Evolutionary conservation across 2,113 vertebrate genomes (phyloP).

Genomic region (Mastomys natalensis): DNA sequence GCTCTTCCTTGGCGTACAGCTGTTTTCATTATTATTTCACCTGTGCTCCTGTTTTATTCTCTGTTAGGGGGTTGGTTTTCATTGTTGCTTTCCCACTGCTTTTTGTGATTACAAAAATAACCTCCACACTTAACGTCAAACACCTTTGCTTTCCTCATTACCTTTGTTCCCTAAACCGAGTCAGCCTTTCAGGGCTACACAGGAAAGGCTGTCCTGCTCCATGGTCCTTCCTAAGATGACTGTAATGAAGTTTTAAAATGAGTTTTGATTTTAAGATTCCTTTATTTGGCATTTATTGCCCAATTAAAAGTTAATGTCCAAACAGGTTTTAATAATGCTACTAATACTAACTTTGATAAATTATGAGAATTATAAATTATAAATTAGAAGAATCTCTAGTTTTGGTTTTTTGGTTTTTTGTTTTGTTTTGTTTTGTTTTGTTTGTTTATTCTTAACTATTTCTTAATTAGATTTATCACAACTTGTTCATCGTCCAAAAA

Average conservation of each 20-base stretch:
- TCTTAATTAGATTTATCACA: constrained; percentile 34
- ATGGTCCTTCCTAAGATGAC: constrained; percentile 5
- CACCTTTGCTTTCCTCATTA: constrained; percentile 78
- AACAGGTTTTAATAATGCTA: not conserved
- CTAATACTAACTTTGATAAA: not conserved
- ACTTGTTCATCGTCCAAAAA: constrained; percentile 18
- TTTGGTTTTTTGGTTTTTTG: not conserved
- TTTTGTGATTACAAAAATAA: constrained; percentile 79
- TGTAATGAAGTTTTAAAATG: constrained; percentile 55
- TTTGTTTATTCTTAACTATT: constrained; percentile 32
- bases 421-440: not conserved
- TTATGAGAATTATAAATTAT: constrained; percentile 32
- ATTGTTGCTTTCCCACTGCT: constrained; percentile 28
- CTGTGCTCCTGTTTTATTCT: constrained; percentile 62
- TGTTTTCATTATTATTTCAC: constrained; percentile 77
- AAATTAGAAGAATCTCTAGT: constrained; percentile 62
- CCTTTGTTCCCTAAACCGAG: constrained; percentile 77
- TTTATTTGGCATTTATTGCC: constrained; percentile 82
- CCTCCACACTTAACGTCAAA: constrained; percentile 64
- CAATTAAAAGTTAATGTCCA: constrained; percentile 76
- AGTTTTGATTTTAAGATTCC: constrained; percentile 79
- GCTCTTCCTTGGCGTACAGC: constrained; percentile 73
- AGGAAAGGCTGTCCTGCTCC: constrained; percentile 74
- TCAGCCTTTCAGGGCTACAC: constrained; percentile 77
- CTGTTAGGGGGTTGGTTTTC: constrained; percentile 26